Evolutionary conservation across 1,140 invertebrate species (phyloP).

Genomic region (Lycorma delicatula): DNA sequence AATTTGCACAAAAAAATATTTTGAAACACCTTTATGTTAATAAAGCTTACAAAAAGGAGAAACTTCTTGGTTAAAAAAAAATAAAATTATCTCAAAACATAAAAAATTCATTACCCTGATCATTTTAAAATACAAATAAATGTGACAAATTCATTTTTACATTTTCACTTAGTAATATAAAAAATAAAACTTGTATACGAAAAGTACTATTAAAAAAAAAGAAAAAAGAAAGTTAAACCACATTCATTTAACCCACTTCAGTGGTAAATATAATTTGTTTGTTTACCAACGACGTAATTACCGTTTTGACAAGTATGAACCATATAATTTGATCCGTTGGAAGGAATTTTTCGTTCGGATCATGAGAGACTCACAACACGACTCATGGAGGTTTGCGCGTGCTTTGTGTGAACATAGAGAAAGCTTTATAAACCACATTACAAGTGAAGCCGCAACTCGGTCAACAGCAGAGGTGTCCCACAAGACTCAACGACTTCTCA

Average conservation of each 20-base stretch:
- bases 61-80: no score
- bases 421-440: no score
- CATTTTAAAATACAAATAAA: constrained; percentile 4
- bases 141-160: background rate
- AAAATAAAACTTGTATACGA: background rate
- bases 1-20: no score
- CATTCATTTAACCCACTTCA: no score
- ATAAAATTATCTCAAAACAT: no score
- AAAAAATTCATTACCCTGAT: no score
- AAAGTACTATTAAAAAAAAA: background rate
- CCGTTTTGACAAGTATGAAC: constrained; percentile 7
- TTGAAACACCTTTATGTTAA: no score
- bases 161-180: background rate
- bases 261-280: background rate
- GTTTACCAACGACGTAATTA: constrained; percentile 16
- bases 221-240: no score
- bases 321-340: background rate
- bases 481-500: no score
- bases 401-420: background rate
- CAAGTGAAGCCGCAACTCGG: no score
- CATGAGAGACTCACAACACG: background rate
- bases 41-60: no score
- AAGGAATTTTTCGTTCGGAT: background rate
- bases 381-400: background rate
- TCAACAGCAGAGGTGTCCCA: no score